A percentile compares a stretch with the other conserved stretches of the same genome.
Evolutionary conservation across 2,888 invertebrate species (phyloP).

Genomic region (Patella pellucida): DNA sequence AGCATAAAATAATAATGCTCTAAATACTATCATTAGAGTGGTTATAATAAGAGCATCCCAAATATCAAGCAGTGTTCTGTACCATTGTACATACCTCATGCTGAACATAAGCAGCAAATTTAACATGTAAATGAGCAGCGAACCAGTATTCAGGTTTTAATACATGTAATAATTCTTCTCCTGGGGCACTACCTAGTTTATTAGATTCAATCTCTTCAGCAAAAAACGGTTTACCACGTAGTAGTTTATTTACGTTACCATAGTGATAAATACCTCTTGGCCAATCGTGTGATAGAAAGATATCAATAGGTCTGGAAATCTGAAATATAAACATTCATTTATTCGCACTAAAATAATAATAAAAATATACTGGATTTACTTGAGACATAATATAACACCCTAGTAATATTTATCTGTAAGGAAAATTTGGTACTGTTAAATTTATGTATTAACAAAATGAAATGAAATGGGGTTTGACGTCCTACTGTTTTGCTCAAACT

Average conservation of each 20-base stretch:
- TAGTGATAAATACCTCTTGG: constrained; percentile 88
- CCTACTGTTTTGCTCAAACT: too few relatives aligned
- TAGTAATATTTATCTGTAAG: too few relatives aligned
- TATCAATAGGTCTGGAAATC: constrained; percentile 78
- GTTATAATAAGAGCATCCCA: too few relatives aligned
- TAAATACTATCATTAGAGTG: neutral
- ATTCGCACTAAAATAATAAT: too few relatives aligned
- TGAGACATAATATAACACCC: too few relatives aligned
- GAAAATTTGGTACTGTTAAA: too few relatives aligned
- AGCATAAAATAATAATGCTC: neutral
- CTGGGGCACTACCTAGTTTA: constrained; percentile 88
- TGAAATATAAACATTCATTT: constrained; percentile 26
- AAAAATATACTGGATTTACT: too few relatives aligned
- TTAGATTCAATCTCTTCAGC: constrained; percentile 86
- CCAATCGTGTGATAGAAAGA: constrained; percentile 98
- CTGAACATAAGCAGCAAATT: constrained; percentile 89
- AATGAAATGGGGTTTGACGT: too few relatives aligned
- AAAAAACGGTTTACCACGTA: constrained; percentile 74
- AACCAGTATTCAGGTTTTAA: constrained; percentile 95
- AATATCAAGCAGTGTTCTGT: too few relatives aligned
- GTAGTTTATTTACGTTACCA: constrained; percentile 82
- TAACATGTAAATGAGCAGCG: constrained; percentile 93
- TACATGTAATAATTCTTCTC: constrained; percentile 83
- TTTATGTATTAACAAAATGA: too few relatives aligned
- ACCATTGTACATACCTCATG: constrained; percentile 75